Evolutionary conservation across 2,888 invertebrate genomes (phyloP), one percentile per base, ranked within the genome.

Genomic region (Tortricodes alternella): DNA sequence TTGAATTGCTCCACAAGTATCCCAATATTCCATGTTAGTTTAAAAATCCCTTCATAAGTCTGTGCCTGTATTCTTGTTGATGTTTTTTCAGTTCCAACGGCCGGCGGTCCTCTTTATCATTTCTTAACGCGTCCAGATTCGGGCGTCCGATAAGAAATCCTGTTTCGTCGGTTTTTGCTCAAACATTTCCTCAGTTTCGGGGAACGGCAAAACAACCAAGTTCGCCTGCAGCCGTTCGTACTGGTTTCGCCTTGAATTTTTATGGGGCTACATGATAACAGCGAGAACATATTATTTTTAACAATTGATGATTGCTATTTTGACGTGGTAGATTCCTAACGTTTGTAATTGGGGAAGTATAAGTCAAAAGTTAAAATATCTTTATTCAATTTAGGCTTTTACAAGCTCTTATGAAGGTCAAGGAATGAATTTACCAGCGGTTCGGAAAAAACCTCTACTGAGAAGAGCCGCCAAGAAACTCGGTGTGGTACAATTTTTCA

Each of bases 201-300:
- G 85, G 89, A 89, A 89, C 85, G 76, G 70, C 68, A 83, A 85
- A 86, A 88, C 85, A 81, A 85, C 78, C 72, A 78, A 80, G 74
- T 79, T 80, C 73, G 85, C 87, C 85, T 78, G 81, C 83, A 84
- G 88, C 79, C 80, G 76, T 79, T 84, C 80, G 85, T 88, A 86
- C 89, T 76, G 88, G 89, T 89, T 89, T 86, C 83, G 81, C 83
- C 81, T 78, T 87, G 83, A 83, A 88, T 88, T 86, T 88, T 89
- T 86, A 87, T 29, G 68, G 73, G 76, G 75, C 80, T 79, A 79
- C 76, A 62, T 64, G 74, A 81, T 83, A 81, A 82, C 80, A 78
- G 77, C 71, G 64, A 76, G 70, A 75, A 74, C 71, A 79, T 34
- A 18, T 23, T 13, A 29, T 29, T 29, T 29, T 29, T 29, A 27